These are phyloP conservation scores for Cerastis rubricosa DNA, from an alignment of 2,888 invertebrate genomes.

Conservation along the genomic window DNA sequence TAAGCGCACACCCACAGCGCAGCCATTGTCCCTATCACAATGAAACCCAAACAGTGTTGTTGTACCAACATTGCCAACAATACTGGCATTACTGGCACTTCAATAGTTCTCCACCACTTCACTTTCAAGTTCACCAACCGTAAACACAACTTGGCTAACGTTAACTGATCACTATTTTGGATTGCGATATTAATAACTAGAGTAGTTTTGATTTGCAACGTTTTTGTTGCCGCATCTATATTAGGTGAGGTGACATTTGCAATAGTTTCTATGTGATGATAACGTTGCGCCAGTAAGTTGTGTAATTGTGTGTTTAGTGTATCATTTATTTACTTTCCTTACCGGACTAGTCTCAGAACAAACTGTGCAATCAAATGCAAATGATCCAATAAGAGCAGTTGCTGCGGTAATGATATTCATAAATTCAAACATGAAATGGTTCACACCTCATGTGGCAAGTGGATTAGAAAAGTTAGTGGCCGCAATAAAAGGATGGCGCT, in stretches of 20 bases:
- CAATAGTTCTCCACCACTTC: constrained; percentile 11
- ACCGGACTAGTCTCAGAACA: constrained; percentile 22
- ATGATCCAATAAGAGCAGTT: constrained; percentile 45
- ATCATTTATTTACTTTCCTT: constrained; percentile 55
- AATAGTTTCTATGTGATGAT: constrained; percentile 20
- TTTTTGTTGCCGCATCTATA: constrained; percentile 16
- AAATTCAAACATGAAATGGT: constrained; percentile 42
- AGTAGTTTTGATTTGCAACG: constrained; percentile 19
- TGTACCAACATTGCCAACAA: constrained; percentile 8
- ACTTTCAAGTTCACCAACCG: constrained; percentile 30
- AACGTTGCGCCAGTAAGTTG: constrained; percentile 31
- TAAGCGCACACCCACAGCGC: constrained; percentile 39
- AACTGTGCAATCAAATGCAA: constrained; percentile 47
- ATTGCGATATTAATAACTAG: constrained; percentile 34
- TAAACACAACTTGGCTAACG: constrained; percentile 20
- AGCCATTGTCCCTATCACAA: constrained; percentile 36
- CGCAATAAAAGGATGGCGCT: constrained; percentile 27
- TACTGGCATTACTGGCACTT: constrained; percentile 15
- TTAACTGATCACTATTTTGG: constrained; percentile 35
- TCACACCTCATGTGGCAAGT: constrained; percentile 61
- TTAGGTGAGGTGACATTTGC: constrained; percentile 33
- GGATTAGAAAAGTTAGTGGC: constrained; percentile 53
- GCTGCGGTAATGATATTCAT: constrained; percentile 53
- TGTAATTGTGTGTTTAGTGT: constrained; percentile 45
- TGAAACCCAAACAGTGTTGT: constrained; percentile 20